phyloP scores from a whole-genome alignment of 2,113 vertebrate genomes.

The Labrus mixtus region DNA sequence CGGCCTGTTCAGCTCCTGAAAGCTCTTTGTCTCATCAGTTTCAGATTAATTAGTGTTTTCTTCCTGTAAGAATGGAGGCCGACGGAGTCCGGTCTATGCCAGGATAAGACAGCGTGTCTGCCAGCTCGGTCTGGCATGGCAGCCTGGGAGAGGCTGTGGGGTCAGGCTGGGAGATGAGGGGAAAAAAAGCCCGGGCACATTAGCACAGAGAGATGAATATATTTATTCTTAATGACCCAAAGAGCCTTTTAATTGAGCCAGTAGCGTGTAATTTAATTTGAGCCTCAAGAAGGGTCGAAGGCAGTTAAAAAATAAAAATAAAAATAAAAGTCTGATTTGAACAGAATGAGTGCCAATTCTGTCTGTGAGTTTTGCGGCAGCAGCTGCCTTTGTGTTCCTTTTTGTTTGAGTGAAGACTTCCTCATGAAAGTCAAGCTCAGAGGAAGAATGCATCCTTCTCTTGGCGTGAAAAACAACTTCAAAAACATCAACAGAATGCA shows the following conservation, averaged over 20 bases:
- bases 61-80: no score
- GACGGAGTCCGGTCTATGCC: no score
- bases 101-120: no score
- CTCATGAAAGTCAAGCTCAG: slow-evolving; percentile 35
- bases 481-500: slow-evolving; percentile 41
- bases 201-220: no score
- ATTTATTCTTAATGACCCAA: neutral
- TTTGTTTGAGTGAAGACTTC: slow-evolving; percentile 19
- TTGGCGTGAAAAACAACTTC: slow-evolving; percentile 42
- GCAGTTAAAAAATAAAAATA: neutral
- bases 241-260: slow-evolving; percentile 17
- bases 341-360: slow-evolving; percentile 23
- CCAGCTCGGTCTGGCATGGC: no score
- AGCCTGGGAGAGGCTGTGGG: no score
- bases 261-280: neutral
- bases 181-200: no score
- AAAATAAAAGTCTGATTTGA: neutral
- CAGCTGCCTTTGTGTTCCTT: slow-evolving; percentile 24
- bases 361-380: slow-evolving; percentile 37
- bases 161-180: no score
- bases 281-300: neutral
- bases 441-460: slow-evolving; percentile 38
- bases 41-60: no score
- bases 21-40: no score
- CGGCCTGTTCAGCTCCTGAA: no score